phyloP scores from a whole-genome alignment of 2,797 vertebrate genomes.

The Sitta carolinensis region DNA sequence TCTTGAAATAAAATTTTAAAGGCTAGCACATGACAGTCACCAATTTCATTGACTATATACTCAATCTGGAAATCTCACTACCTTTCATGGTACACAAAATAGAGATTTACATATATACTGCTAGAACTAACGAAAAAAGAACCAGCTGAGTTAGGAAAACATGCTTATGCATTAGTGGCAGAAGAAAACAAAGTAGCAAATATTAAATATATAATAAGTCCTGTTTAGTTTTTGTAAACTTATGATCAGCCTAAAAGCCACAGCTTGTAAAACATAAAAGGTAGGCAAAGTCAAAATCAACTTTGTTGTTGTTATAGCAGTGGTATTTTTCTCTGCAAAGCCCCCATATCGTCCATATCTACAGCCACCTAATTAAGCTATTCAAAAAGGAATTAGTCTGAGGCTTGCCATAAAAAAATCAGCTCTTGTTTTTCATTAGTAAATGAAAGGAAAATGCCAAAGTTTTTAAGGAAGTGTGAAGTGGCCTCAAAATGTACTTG shows the following conservation, averaged over 20 bases:
- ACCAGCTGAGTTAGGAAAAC: background rate
- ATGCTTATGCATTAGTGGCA: slow-evolving; percentile 1
- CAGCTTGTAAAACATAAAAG: background rate
- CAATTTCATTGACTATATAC: background rate
- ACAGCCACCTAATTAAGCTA: slow-evolving; percentile 28
- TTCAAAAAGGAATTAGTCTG: slow-evolving; percentile 45
- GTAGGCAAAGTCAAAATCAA: background rate
- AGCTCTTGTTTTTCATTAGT: background rate
- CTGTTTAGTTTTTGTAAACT: background rate
- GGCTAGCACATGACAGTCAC: background rate
- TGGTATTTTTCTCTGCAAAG: slow-evolving; percentile 9
- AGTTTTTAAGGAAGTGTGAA: slow-evolving; percentile 48
- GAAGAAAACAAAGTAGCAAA: background rate
- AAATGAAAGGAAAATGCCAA: slow-evolving; percentile 56
- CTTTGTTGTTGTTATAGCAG: background rate
- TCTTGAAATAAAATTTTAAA: background rate
- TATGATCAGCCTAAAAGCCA: background rate
- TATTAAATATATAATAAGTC: background rate
- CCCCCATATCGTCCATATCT: background rate
- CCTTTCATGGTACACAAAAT: background rate
- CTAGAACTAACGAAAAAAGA: slow-evolving; percentile 13
- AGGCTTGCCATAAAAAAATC: slow-evolving; percentile 38
- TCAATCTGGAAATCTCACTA: background rate
- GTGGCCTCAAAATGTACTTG: slow-evolving; percentile 20
- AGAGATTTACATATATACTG: background rate